Evolutionary conservation across 2,113 vertebrate genomes (phyloP), one percentile per base, ranked within the genome.

Genomic region (Budorcas taxicolor): DNA sequence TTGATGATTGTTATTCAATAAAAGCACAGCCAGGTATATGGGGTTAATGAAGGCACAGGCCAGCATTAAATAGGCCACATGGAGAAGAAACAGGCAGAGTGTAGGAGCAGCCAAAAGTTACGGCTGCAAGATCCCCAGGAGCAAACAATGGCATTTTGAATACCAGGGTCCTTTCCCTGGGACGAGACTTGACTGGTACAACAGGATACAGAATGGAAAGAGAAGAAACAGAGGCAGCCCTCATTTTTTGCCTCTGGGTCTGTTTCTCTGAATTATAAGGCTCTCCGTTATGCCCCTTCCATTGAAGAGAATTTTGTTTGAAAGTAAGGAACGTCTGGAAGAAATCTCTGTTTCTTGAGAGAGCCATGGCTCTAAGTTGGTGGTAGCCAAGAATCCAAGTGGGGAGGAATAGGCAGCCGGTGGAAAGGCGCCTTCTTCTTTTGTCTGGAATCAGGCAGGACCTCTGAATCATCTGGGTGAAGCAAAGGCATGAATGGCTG

Each of bases 61-160:
- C 97, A 98, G 78, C 95, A 96, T 97, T 97, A 98, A 98, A 85
- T 96, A 98, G 97, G 97, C 96, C 98, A 97, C 97, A 97, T 82
- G 57, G 96, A 97, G 94, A 91, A 97, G 94, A 85, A 98, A 89
- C 95, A 93, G 93, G 93, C 97, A 87, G 16, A 84, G 74, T 52
- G 62, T 13, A 83, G 80, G 84, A 81, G 45, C 23, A 88, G 97
- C 91, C 94, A 97, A 95, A 93, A 97, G 87, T 95, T 86, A 95
- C 0, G 0, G 36, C 95, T 95, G 74, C 90, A 93, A 89, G 90
- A 58, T 13, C 87, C 50, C 90, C 89, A 19, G 64, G n/a, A 94
- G 76, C 21, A 92, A 97, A 96, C 96, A 97, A 96, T 7, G n/a
- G 5, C 91, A 52, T 94, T 97, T 94, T 64, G 29, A 87, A 94